These are phyloP conservation scores for Alcis repandata DNA, from an alignment of 2,888 invertebrate species.

Conservation along the genomic window DNA sequence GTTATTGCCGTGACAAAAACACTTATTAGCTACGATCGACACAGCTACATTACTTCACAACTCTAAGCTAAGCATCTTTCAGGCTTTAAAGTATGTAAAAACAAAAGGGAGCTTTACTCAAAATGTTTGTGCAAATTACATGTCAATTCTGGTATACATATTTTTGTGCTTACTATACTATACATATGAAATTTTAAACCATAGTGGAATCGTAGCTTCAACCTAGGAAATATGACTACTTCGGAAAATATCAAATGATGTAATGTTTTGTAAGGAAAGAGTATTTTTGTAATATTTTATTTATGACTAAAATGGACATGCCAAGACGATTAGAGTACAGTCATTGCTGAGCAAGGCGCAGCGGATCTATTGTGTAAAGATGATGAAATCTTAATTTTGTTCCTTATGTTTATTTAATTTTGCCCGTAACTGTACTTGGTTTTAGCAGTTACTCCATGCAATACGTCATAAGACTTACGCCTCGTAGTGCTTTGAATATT, in stretches of 20 bases:
- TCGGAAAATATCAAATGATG: not conserved
- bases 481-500: slow-evolving; percentile 26
- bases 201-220: not conserved
- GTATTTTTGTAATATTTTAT: slow-evolving; percentile 33
- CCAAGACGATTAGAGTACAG: not conserved
- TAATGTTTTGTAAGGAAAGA: slow-evolving; percentile 16
- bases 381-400: not conserved
- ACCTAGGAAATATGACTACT: slow-evolving; percentile 1
- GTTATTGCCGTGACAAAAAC: not conserved
- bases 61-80: not conserved
- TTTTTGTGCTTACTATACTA: slow-evolving; percentile 27
- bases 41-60: not conserved
- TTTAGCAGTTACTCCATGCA: slow-evolving; percentile 1
- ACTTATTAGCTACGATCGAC: not conserved
- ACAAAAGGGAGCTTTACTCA: slow-evolving; percentile 28
- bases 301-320: not conserved
- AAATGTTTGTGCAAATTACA: slow-evolving; percentile 34
- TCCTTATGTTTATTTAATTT: not conserved
- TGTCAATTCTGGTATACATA: slow-evolving; percentile 34
- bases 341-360: not conserved
- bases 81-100: not conserved
- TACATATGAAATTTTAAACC: slow-evolving; percentile 7
- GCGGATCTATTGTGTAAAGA: not conserved
- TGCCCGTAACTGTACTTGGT: not conserved
- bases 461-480: slow-evolving; percentile 23